Base-by-base conservation (phyloP, 2,113 vertebrate genomes). In the Apistogramma diplotaenia region DNA sequence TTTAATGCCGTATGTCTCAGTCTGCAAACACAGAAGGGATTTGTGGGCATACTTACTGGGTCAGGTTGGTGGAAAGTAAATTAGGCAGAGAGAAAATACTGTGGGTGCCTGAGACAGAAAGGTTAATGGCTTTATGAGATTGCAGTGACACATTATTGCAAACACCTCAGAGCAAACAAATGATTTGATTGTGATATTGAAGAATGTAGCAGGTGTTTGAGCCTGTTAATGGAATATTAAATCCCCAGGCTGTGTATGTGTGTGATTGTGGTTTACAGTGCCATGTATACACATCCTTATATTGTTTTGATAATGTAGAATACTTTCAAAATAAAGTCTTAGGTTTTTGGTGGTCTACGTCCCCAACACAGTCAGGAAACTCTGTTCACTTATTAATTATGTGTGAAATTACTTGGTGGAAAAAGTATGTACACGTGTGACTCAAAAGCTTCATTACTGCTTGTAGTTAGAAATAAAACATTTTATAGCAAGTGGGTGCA, bases 91-190 rank as follows among this genome's bases (percentile, higher is more conserved):
- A 82, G 85, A 80, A 88, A 87, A 75, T 53, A 75, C 74, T 70
- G 33, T n/a, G 18, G 76, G 53, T 67, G 25, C 82, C 73, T 76
- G 55, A 56, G 79, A 79, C 62, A 56, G 79, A 90, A 86, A 92
- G 88, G 88, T 91, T 89, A 89, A 91, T 89, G 88, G 74, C 76
- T 90, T 89, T 57, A 75, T 87, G 79, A 89, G 85, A 88, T 85
- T 83, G 82, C 84, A 49, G 9, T 82, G 79, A 86, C 87, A 84
- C 65, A 81, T 91, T 84, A 85, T 73, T 83, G 84, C 85, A 86
- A 90, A 90, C 82, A 89, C 88, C 89, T 86, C 57, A 2, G 13
- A 74, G 86, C 85, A 86, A 87, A 90, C 79, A 86, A 83, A 91
- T 86, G 3, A 87, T 86, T 90, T 83, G 70, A 88, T 83, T 87